A percentile compares a stretch with the other conserved stretches of the same genome.
Conservation (phyloP, 2,113 vertebrate genomes). For the Vireo altiloquus region DNA sequence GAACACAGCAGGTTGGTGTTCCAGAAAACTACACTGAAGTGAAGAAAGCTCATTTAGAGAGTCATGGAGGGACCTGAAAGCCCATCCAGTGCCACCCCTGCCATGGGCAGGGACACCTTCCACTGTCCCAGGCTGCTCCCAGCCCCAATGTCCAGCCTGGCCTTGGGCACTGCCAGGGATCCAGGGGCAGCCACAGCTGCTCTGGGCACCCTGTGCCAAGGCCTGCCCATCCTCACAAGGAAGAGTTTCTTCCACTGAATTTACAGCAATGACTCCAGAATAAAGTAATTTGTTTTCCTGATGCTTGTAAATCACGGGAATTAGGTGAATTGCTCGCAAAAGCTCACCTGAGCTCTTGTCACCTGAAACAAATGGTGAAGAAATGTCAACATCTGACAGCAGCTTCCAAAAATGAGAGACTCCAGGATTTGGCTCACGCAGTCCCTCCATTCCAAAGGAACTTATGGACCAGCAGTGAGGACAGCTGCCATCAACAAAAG, state of each 20-base stretch:
- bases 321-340: neutral
- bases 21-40: neutral
- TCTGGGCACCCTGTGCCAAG: neutral
- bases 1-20: neutral
- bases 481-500: neutral
- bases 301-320: neutral
- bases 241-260: neutral
- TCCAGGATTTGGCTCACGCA: neutral
- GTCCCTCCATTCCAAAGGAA: neutral
- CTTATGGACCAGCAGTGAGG: neutral
- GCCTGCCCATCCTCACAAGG: accelerated
- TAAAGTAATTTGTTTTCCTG: neutral
- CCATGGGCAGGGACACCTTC: neutral
- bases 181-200: neutral
- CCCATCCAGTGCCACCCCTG: accelerated
- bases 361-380: neutral
- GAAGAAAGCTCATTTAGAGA: neutral
- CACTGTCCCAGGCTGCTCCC: neutral
- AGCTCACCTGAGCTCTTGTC: neutral
- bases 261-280: neutral
- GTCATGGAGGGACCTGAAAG: accelerated
- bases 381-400: neutral
- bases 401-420: neutral
- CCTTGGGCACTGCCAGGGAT: neutral
- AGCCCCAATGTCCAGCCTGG: neutral